These are phyloP conservation scores for Bubo blakistoni DNA, from an alignment of 2,113 vertebrate genomes.

Conservation along the genomic window DNA sequence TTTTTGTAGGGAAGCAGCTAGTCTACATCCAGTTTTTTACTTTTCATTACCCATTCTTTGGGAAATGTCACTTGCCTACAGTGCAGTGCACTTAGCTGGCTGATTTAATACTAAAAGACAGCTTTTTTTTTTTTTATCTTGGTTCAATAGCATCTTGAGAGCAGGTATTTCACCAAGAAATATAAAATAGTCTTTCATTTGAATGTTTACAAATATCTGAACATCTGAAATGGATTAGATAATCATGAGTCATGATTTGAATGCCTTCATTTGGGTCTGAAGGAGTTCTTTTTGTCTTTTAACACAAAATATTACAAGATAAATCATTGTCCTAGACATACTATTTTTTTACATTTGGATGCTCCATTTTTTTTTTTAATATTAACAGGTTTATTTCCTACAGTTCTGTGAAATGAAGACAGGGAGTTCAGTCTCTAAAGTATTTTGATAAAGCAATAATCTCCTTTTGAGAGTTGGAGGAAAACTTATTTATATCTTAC, in stretches of 20 bases:
- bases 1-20: neutral
- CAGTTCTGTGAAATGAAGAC: neutral
- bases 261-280: neutral
- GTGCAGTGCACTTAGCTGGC: neutral
- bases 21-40: neutral
- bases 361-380: neutral
- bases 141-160: neutral
- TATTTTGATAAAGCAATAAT: neutral
- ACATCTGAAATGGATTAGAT: neutral
- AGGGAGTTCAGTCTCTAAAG: neutral
- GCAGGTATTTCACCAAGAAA: neutral
- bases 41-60: neutral
- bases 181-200: neutral
- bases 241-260: neutral
- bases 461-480: neutral
- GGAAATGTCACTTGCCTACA: neutral
- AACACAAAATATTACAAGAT: neutral
- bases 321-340: neutral
- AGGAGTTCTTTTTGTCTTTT: neutral
- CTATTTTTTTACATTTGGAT: neutral
- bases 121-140: neutral
- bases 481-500: neutral
- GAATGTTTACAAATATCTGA: neutral
- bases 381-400: neutral
- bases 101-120: neutral